Evolutionary conservation across 2,888 invertebrate species (phyloP), one percentile per base, ranked within the genome.

Genomic region (Drepanosiphum platanoidis): DNA sequence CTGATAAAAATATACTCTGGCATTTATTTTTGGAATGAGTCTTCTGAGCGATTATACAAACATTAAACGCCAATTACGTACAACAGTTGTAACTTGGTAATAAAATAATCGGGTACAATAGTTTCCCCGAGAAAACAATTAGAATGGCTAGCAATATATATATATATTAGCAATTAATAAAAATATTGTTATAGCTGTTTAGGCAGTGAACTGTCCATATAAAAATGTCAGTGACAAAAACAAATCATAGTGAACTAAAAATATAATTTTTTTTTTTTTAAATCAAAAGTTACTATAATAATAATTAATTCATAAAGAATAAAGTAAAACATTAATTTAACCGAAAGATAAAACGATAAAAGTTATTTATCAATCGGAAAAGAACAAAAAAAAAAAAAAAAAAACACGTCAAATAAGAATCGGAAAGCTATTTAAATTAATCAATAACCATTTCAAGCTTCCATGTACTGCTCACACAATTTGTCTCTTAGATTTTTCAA

Each of bases 401-500:
- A 34, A 27, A 86, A 71, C n/a, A 58, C 61, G 39, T 36, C 27
- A 70, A 27, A 68, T 68, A 22, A 52, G 13, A 27, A 32, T n/a
- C 68, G n/a, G n/a, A n/a, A 70, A 18, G n/a, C 15, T 27, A 58
- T 8, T n/a, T 52, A 72, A 52, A 27, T 30, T 64, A 3, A 66
- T 79, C 0, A 34, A 77, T 7, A 61, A 64, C 5, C 13, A 1
- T 71, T 36, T 83, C 58, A 84, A 27, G 58, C 39, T 77, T 84
- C n/a, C 77, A 77, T 77, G 68, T 84, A 77, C 77, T 84, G 84
- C 46, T 88, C 88, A 68, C 87, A 86, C 68, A 88, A 74, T 90
- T 94, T 95, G 91, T 96, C 95, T 89, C 96, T 93, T 90, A 96
- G 93, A 90, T 93, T 93, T 91, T 95, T 95, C 88, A 97, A 95